phyloP scores from a whole-genome alignment of 2,113 vertebrate species.

The Corapipo altera region DNA sequence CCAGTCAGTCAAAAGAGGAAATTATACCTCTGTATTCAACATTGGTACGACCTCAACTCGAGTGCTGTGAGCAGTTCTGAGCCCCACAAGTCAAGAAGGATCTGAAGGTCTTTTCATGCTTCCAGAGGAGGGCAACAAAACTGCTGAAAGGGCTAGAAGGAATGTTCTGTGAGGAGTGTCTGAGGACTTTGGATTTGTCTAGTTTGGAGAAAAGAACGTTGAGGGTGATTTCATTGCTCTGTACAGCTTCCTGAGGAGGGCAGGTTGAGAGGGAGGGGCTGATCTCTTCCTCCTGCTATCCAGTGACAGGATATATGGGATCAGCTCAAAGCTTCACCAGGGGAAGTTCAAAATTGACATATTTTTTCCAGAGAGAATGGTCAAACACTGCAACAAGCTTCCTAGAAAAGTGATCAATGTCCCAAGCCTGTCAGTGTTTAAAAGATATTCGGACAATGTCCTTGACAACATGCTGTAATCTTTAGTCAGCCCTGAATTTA shows the following conservation, averaged over 20 bases:
- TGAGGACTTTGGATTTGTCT: background rate
- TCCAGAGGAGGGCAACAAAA: background rate
- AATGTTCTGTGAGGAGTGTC: too few species aligned
- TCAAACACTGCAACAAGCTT: background rate
- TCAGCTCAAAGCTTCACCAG: background rate
- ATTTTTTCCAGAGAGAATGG: background rate
- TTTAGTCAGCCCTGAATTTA: background rate
- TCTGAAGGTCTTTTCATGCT: background rate
- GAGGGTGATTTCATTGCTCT: background rate
- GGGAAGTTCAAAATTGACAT: background rate
- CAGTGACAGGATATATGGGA: accelerated
- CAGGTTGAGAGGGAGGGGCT: background rate
- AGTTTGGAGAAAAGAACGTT: background rate
- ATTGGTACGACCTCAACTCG: background rate
- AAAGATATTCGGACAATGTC: background rate
- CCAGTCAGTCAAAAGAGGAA: background rate
- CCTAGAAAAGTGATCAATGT: background rate
- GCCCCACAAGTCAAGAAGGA: background rate
- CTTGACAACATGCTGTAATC: background rate
- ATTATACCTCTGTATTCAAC: background rate
- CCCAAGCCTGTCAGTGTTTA: background rate
- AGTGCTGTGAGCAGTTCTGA: background rate
- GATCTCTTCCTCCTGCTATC: background rate
- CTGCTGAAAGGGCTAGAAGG: background rate
- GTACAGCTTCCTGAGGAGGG: background rate